Evolutionary conservation across 2,797 vertebrate species (phyloP), one percentile per base, ranked within the genome.

Genomic region (Chelon auratus): DNA sequence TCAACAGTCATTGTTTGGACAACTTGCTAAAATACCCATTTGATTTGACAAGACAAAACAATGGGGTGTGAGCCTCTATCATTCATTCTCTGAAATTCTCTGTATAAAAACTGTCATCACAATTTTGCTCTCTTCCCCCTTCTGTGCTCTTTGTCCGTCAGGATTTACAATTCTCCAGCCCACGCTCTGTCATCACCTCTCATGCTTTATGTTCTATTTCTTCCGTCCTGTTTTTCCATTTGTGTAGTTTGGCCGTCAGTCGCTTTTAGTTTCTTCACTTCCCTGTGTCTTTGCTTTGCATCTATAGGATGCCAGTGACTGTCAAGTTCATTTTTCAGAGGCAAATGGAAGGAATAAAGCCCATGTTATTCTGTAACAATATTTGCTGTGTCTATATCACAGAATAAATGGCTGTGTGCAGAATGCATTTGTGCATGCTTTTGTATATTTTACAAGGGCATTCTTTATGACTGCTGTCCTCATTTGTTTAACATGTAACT

Each of bases 21-120:
- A 93, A 91, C 80, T 87, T 76, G 77, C 78, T 87, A 83, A 89
- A 91, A 87, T 84, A 80, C 75, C 78, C 77, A 81, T 93, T 92
- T 85, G 82, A 92, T 91, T 89, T 87, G 90, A 92, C 81, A 81
- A 87, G 87, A 84, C 81, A 76, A 86, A 91, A 90, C 82, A 85
- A 86, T 37, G 61, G 74, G 68, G 62, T 72, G 75, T 64, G 68
- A 82, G 80, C 58, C 56, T 69, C 77, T 22, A 77, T 87, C 87
- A 67, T 57, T 82, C 82, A 75, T 74, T 73, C 63, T 53, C 48
- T 54, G 53, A 84, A 73, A 83, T 79, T 65, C 64, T 75, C 47
- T 55, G 63, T 67, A 62, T 72, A 76, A 82, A 85, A 76, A 24
- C 69, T 63, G 58, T 71, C 73, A 81, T 78, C 3, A 36, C 71